Evolutionary conservation across 2,797 vertebrate species (phyloP).

Genomic region (Benthosema pterotum): DNA sequence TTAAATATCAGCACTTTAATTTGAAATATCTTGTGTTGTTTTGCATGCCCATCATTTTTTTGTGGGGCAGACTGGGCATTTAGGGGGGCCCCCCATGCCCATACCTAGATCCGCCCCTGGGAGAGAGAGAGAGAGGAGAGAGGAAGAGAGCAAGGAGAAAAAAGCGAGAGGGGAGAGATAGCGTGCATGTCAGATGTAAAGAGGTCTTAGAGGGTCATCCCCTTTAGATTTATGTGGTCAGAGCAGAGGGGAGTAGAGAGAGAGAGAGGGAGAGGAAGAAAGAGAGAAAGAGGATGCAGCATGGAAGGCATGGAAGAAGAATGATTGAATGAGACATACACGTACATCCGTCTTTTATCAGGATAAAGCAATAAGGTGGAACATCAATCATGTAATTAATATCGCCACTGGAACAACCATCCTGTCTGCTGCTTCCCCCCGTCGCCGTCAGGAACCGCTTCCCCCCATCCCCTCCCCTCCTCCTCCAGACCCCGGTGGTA

Average conservation of each 20-base stretch:
- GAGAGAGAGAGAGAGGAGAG: background rate
- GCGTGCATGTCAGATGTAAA: slow-evolving; percentile 65
- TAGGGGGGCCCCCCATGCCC: no score
- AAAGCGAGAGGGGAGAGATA: slow-evolving; percentile 37
- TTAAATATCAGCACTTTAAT: no score
- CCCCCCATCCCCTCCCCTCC: no score
- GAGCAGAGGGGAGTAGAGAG: slow-evolving; percentile 35
- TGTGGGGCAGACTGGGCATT: no score
- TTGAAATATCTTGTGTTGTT: no score
- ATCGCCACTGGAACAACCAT: slow-evolving; percentile 15
- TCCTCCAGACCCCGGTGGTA: background rate
- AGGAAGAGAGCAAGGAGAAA: background rate
- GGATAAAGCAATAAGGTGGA: slow-evolving; percentile 41
- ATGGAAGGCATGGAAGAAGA: slow-evolving; percentile 19
- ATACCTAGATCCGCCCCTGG: no score
- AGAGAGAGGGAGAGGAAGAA: slow-evolving; percentile 17
- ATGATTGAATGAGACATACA: slow-evolving; percentile 47
- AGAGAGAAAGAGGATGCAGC: slow-evolving; percentile 28
- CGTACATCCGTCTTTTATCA: slow-evolving; percentile 48
- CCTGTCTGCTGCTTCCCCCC: no score
- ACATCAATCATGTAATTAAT: slow-evolving; percentile 48
- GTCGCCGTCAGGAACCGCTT: background rate
- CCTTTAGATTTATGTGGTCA: slow-evolving; percentile 60
- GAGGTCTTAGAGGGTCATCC: slow-evolving; percentile 62
- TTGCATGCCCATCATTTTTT: no score